Percentiles rank a stretch among this genome's conserved stretches.
phyloP scores from a whole-genome alignment of 2,797 vertebrate genomes.

The Perodicticus potto region DNA sequence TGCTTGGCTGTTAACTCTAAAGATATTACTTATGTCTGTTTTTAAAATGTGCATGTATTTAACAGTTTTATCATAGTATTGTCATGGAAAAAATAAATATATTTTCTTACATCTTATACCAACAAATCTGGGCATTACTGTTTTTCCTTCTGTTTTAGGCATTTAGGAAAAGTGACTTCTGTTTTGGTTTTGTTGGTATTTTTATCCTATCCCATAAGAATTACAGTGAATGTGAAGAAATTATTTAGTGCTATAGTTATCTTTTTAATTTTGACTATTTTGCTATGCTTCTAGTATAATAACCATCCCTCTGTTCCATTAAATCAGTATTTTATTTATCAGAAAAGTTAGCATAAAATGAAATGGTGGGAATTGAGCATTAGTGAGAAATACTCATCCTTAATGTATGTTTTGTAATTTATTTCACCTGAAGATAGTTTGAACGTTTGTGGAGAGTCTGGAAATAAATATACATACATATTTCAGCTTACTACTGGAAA shows the following conservation, averaged over 20 bases:
- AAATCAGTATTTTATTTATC: background rate
- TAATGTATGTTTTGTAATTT: slow-evolving; percentile 56
- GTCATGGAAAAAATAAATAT: slow-evolving; percentile 91
- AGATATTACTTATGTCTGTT: slow-evolving; percentile 87
- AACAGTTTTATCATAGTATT: slow-evolving; percentile 88
- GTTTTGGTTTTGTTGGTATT: background rate
- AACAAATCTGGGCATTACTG: slow-evolving; percentile 71
- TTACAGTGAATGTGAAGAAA: background rate
- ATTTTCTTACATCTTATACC: slow-evolving; percentile 89
- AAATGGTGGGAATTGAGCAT: background rate
- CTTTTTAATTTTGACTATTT: slow-evolving; percentile 12
- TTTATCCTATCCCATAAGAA: background rate
- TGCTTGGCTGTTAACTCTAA: slow-evolving; percentile 86
- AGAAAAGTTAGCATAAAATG: background rate
- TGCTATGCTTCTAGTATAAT: background rate
- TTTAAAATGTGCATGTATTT: slow-evolving; percentile 89
- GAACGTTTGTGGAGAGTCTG: slow-evolving; percentile 45
- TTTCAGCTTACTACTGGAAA: slow-evolving; percentile 36
- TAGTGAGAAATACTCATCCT: background rate
- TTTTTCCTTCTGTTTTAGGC: background rate
- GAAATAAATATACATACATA: background rate
- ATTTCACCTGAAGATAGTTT: slow-evolving; percentile 33
- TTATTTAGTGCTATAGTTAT: background rate
- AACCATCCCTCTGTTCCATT: background rate
- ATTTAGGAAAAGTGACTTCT: background rate